These are phyloP conservation scores for Chrysoperla carnea DNA, from an alignment of 1,140 invertebrate genomes.

Conservation along the genomic window DNA sequence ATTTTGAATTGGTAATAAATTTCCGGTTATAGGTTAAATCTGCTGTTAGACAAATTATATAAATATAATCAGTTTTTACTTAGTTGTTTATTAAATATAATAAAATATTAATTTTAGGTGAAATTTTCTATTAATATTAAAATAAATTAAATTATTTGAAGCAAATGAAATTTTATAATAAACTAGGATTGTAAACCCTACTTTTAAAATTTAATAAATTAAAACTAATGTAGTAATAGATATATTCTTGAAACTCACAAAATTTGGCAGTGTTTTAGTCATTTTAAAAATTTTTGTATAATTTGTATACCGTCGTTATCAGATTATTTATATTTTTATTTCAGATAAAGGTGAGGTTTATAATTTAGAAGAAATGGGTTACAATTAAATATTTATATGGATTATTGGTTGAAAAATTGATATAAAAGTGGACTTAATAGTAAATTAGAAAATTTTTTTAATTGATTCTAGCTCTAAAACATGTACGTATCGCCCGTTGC, in stretches of 20 bases:
- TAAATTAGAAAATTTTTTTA: conserved; percentile 23
- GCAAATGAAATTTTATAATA: conserved; percentile 19
- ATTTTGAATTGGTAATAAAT: conserved; percentile 18
- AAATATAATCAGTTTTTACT: conserved; percentile 12
- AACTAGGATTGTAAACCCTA: conserved; percentile 49
- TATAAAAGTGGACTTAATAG: conserved; percentile 32
- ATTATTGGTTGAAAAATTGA: conserved; percentile 19
- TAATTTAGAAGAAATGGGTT: conserved; percentile 30
- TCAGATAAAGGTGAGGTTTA: conserved; percentile 39
- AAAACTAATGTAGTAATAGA: conserved; percentile 27
- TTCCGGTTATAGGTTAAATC: conserved; percentile 33
- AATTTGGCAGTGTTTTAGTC: conserved; percentile 36
- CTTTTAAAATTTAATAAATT: conserved; percentile 27
- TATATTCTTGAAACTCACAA: conserved; percentile 31
- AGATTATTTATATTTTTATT: conserved; percentile 24
- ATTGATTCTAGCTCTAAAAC: conserved; percentile 26
- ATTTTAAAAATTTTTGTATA: conserved; percentile 27
- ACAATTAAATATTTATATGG: conserved; percentile 24
- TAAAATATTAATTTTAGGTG: conserved; percentile 19
- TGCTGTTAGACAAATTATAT: conserved; percentile 29
- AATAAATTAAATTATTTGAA: conserved; percentile 14
- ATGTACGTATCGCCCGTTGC: conserved; percentile 50
- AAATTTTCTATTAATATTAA: conserved; percentile 20
- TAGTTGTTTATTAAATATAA: conserved; percentile 14
- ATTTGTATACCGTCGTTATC: conserved; percentile 34